A percentile compares a stretch with the other conserved stretches of the same genome.
Conservation (phyloP, 2,888 invertebrate genomes). For the Diplazon laetatorius region DNA sequence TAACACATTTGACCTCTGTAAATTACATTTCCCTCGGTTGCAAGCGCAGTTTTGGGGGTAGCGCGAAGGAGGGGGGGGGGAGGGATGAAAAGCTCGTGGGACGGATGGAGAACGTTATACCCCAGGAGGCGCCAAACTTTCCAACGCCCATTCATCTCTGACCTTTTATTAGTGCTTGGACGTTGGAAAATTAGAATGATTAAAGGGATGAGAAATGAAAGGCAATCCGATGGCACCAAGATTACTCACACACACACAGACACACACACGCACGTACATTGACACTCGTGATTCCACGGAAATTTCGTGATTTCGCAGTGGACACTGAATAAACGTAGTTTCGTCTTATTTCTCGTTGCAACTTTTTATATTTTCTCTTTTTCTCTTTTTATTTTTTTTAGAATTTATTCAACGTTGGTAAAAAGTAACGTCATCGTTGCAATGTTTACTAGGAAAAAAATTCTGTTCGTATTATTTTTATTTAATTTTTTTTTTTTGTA, state of each 20-base stretch:
- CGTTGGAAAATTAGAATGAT: conserved; percentile 54
- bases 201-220: conserved; percentile 48
- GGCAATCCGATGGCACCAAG: conserved; percentile 35
- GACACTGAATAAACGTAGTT: not conserved
- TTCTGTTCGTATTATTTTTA: not conserved
- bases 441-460: not conserved
- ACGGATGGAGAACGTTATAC: conserved; percentile 40
- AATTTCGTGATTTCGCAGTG: not conserved
- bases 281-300: conserved; percentile 37
- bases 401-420: not conserved
- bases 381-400: too few relatives aligned
- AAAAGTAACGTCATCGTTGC: not conserved
- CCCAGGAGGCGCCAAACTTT: conserved; percentile 52
- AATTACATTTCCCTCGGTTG: conserved; percentile 63
- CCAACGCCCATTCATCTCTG: conserved; percentile 59
- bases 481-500: too few relatives aligned
- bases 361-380: not conserved
- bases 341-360: not conserved
- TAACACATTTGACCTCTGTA: conserved; percentile 60
- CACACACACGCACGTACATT: conserved; percentile 42
- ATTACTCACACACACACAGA: too few relatives aligned
- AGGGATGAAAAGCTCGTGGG: too few relatives aligned
- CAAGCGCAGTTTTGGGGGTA: conserved; percentile 48
- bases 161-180: conserved; percentile 57
- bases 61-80: conserved; percentile 20